Conservation (phyloP, 2,888 invertebrate genomes). For the Abrostola triplasia region DNA sequence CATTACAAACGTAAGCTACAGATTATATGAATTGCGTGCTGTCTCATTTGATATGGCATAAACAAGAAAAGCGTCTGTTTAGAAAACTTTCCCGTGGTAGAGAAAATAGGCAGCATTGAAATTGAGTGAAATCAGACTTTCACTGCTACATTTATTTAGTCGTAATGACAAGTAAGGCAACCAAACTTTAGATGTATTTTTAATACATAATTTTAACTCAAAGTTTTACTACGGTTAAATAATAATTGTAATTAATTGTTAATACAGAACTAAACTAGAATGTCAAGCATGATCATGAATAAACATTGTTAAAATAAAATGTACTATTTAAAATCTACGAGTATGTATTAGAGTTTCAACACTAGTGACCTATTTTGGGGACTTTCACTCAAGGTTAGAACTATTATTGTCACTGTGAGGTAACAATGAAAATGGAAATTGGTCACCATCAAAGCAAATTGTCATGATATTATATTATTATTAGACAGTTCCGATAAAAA, state of each 20-base stretch:
- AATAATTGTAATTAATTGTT: too few relatives aligned
- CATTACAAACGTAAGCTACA: conserved; percentile 48
- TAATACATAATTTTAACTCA: too few relatives aligned
- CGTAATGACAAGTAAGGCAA: conserved; percentile 15
- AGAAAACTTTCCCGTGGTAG: conserved; percentile 49
- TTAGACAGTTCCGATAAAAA: conserved; percentile 10
- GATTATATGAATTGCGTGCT: conserved; percentile 50
- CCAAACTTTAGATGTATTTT: too few relatives aligned
- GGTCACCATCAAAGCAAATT: conserved; percentile 20
- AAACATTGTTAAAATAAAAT: too few relatives aligned
- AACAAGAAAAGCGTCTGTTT: conserved; percentile 47
- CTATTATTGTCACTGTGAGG: conserved; percentile 25
- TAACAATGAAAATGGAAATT: conserved; percentile 28
- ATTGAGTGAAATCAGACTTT: conserved; percentile 35
- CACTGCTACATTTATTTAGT: conserved; percentile 30
- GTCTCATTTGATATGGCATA: conserved; percentile 45
- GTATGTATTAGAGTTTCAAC: conserved; percentile 10
- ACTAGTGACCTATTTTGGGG: conserved; percentile 33
- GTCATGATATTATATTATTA: conserved; percentile 22
- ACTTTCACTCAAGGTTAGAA: conserved; percentile 48
- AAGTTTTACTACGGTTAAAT: too few relatives aligned
- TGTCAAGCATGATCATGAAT: too few relatives aligned
- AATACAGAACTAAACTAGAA: too few relatives aligned
- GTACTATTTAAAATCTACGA: conserved; percentile 10
- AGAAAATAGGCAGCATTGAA: conserved; percentile 42